A percentile compares a stretch with the other conserved stretches of the same genome.
Evolutionary conservation across 2,113 vertebrate genomes (phyloP).

Genomic region (Porphyrio hochstetteri): DNA sequence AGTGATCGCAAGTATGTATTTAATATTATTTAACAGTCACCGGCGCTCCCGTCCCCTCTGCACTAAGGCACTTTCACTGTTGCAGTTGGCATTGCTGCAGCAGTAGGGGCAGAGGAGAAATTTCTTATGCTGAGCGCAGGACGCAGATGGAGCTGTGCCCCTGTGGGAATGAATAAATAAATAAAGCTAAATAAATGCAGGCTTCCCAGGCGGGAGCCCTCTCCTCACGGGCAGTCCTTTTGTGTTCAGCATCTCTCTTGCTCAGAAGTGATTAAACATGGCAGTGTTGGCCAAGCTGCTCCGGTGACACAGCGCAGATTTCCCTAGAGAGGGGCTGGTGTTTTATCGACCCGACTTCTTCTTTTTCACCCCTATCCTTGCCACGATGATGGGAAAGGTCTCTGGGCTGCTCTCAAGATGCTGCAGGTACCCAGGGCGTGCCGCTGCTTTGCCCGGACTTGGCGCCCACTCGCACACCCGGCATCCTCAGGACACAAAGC

Average conservation of each 20-base stretch:
- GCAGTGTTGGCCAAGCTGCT: slow-evolving; percentile 58
- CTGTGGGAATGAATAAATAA: slow-evolving; percentile 49
- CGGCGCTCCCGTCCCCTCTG: background rate
- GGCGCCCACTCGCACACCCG: rapidly evolving
- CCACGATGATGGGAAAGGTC: background rate
- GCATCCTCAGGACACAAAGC: background rate
- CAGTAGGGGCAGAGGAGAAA: background rate
- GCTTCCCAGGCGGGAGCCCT: slow-evolving; percentile 35
- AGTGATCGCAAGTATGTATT: slow-evolving; percentile 61
- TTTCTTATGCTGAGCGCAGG: background rate
- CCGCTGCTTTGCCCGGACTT: background rate
- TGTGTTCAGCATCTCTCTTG: slow-evolving; percentile 4
- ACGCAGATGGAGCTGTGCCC: slow-evolving; percentile 20
- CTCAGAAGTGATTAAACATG: slow-evolving; percentile 60
- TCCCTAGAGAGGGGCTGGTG: slow-evolving; percentile 25
- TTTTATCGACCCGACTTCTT: background rate
- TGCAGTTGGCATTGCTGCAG: background rate
- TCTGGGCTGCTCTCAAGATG: background rate
- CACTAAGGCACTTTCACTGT: slow-evolving; percentile 32
- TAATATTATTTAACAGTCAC: slow-evolving; percentile 27
- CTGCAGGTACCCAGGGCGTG: background rate
- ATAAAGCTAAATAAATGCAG: slow-evolving; percentile 41
- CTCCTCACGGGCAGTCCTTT: slow-evolving; percentile 5
- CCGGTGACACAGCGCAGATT: slow-evolving; percentile 50
- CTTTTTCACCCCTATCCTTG: background rate